Conservation (phyloP, 2,113 vertebrate species). For the Anser brachyrhynchus region DNA sequence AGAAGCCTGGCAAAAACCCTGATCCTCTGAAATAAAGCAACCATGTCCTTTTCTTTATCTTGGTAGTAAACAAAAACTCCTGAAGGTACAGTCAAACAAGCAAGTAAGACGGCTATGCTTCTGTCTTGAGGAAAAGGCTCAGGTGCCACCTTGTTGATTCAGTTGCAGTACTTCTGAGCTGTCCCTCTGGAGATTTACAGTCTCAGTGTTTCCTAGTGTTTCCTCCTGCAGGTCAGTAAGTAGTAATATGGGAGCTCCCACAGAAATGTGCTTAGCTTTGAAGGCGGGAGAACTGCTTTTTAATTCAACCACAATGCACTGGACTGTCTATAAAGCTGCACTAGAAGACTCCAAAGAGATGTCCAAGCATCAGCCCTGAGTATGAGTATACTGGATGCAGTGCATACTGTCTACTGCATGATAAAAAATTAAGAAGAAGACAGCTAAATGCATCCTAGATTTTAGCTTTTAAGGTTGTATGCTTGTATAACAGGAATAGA, state of each 20-base stretch:
- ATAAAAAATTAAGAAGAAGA: not conserved
- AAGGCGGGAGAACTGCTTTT: not conserved
- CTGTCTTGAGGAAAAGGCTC: not conserved
- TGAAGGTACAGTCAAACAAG: not conserved
- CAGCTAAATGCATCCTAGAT: not conserved
- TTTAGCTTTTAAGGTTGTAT: not conserved
- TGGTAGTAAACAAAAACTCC: not conserved
- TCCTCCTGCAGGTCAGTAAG: not conserved
- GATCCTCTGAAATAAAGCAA: not conserved
- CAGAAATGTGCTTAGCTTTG: rapidly evolving
- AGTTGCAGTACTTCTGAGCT: not conserved
- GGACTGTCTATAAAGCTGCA: not conserved
- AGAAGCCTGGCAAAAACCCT: not conserved
- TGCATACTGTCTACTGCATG: not conserved
- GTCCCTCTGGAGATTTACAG: not conserved
- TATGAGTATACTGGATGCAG: not conserved
- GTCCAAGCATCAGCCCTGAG: not conserved
- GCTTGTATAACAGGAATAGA: not conserved
- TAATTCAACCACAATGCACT: not conserved
- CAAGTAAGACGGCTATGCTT: not conserved
- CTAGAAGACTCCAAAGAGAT: not conserved
- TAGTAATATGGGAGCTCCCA: not conserved
- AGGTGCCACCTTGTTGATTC: not conserved
- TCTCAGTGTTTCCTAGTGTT: not conserved
- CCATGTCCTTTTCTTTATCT: not conserved